Evolutionary conservation across 2,888 invertebrate species (phyloP).

Genomic region (Leptinotarsa juncta): DNA sequence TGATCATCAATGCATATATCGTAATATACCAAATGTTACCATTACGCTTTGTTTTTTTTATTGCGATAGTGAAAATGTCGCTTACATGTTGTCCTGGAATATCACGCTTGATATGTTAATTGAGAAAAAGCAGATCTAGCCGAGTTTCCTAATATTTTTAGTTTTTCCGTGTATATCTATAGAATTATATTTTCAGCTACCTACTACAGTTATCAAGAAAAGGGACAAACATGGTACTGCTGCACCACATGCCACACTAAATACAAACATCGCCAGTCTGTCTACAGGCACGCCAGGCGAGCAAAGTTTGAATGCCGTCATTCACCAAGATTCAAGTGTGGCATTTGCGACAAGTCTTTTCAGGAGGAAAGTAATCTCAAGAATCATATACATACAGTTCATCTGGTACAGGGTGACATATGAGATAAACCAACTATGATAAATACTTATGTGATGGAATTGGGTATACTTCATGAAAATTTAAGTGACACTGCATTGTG

Average conservation of each 20-base stretch:
- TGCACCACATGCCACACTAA: slow-evolving; percentile 44
- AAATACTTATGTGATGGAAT: too few species aligned
- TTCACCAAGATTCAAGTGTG: slow-evolving; percentile 78
- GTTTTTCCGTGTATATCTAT: background rate
- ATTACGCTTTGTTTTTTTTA: too few species aligned
- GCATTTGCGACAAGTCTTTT: slow-evolving; percentile 72
- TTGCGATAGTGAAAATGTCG: too few species aligned
- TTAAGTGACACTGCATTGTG: too few species aligned
- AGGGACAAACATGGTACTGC: slow-evolving; percentile 24
- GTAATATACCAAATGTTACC: too few species aligned
- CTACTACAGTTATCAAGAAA: slow-evolving; percentile 7
- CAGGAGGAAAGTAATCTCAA: slow-evolving; percentile 70
- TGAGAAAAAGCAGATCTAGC: too few species aligned
- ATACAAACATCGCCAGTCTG: slow-evolving; percentile 48
- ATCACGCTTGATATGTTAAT: too few species aligned
- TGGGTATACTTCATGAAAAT: too few species aligned
- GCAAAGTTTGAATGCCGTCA: slow-evolving; percentile 62
- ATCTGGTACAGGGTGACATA: background rate
- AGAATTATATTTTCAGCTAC: background rate
- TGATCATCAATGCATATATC: too few species aligned
- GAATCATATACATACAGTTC: slow-evolving; percentile 18
- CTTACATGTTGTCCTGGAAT: background rate
- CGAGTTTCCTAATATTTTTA: too few species aligned
- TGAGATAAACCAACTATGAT: slow-evolving; percentile 1
- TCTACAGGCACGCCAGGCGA: slow-evolving; percentile 38